Percentiles rank a stretch among this genome's conserved stretches.
Evolutionary conservation across 2,113 vertebrate species (phyloP).

Genomic region (Arothron firmamentum): DNA sequence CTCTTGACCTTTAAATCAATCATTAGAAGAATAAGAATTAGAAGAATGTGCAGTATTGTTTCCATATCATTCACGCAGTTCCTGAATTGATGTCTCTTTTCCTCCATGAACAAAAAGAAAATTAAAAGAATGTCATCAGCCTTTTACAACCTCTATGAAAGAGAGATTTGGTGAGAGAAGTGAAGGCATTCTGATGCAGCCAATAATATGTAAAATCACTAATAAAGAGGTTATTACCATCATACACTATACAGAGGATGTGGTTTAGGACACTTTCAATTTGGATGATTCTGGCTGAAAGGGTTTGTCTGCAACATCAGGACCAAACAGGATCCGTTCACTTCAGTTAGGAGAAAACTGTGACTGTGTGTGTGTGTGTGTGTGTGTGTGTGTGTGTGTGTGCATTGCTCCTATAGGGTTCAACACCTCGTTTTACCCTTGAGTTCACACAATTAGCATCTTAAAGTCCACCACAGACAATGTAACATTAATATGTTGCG

Average conservation of each 20-base stretch:
- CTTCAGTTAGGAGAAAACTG: slow-evolving; percentile 15
- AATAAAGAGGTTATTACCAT: too few species aligned
- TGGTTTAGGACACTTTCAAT: too few species aligned
- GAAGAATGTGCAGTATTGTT: background rate
- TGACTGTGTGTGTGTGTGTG: background rate
- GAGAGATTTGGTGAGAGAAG: too few species aligned
- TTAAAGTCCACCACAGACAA: background rate
- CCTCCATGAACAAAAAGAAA: too few species aligned
- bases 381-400: slow-evolving; percentile 7
- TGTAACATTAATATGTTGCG: slow-evolving; percentile 41
- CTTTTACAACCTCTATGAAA: too few species aligned
- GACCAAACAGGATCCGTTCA: slow-evolving; percentile 18
- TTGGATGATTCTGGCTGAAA: background rate
- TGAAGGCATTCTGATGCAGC: too few species aligned
- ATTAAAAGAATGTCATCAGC: too few species aligned
- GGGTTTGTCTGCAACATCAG: slow-evolving; percentile 14
- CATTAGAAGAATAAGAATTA: background rate
- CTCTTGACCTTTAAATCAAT: slow-evolving; percentile 13
- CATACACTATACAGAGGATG: too few species aligned
- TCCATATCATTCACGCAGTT: too few species aligned
- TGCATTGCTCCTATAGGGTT: background rate
- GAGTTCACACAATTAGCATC: slow-evolving; percentile 11
- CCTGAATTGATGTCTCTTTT: too few species aligned
- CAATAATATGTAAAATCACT: too few species aligned
- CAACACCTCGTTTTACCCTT: slow-evolving; percentile 19